Base-by-base conservation (phyloP, 1,140 invertebrate species). In the Hycleus phaleratus region DNA sequence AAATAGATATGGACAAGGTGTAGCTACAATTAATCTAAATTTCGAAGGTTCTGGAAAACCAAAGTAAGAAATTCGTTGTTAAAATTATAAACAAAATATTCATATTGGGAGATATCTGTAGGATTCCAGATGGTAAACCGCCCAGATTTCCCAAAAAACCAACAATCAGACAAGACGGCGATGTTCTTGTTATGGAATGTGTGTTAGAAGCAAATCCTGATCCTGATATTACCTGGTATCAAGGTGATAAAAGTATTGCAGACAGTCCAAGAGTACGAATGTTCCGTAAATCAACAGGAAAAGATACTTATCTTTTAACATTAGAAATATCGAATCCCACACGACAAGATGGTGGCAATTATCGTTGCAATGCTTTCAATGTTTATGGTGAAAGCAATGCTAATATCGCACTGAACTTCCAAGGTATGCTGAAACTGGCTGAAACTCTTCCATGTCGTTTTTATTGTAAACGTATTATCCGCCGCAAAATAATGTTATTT, bases 361-460 rank as follows among this genome's bases (percentile, higher is more conserved):
- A 98, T 79, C 86, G 95, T 71, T 98, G 95, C 82, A 98, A 97
- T 77, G 97, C 96, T 58, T 91, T 95, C 79, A 99, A 99, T 85
- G 86, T 89, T 74, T 90, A 89, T 75, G 97, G 97, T 75, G 96
- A 99, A 82, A 97, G 93, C 77, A 99, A 98, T 83, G 97, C 97
- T 65, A 99, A 98, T 81, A 98, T 99, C 79, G 93, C 95, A 66
- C 86, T 99, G 65, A 99, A 99, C 77, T 97, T 98, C 82, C 91
- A 95, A 92, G 93, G 93, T 94, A 92, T 81, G 77, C 76, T 59
- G 60, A 52, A 59, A 56, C 46, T 53, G 60, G 45, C 51, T 42
- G 11, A 42, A 57, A 47, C 32, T 32, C 10, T 8, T 11, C 32
- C 7, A 7, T 32, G 4, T 5, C 32, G 32, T 32, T 32, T 7